Percentiles rank a stretch among this genome's conserved stretches.
phyloP scores from a whole-genome alignment of 1,140 invertebrate species.

The Sminthurinus signatus region DNA sequence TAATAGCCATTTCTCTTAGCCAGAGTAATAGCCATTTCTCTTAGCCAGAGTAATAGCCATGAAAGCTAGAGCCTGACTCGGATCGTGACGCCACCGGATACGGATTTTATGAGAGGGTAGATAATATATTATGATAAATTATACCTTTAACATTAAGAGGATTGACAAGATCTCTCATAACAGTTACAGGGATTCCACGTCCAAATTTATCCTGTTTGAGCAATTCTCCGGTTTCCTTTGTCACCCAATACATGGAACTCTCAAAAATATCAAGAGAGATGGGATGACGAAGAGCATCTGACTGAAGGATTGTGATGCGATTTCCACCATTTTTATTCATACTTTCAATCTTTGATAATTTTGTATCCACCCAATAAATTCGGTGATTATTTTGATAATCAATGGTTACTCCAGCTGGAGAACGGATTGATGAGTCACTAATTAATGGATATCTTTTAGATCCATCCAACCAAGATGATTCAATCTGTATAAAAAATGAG shows the following conservation, averaged over 20 bases:
- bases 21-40: too few relatives aligned
- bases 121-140: too few relatives aligned
- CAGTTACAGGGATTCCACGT: constrained; percentile 73
- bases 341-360: constrained; percentile 85
- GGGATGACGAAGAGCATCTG: constrained; percentile 65
- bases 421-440: constrained; percentile 62
- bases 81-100: too few relatives aligned
- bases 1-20: too few relatives aligned
- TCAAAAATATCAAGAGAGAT: constrained; percentile 89
- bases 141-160: constrained; percentile 75
- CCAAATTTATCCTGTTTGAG: constrained; percentile 91
- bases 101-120: too few relatives aligned
- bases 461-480: constrained; percentile 93
- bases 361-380: constrained; percentile 93
- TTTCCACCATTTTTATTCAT: constrained; percentile 76
- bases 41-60: too few relatives aligned
- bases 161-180: constrained; percentile 70
- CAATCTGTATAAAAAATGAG: constrained; percentile 56
- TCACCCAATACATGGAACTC: constrained; percentile 81
- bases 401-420: constrained; percentile 79
- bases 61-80: too few relatives aligned
- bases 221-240: constrained; percentile 73
- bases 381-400: constrained; percentile 83
- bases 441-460: constrained; percentile 72
- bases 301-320: constrained; percentile 64